These are phyloP conservation scores for Acestrorhynchus altus DNA, from an alignment of 2,797 vertebrate genomes.

Conservation along the genomic window DNA sequence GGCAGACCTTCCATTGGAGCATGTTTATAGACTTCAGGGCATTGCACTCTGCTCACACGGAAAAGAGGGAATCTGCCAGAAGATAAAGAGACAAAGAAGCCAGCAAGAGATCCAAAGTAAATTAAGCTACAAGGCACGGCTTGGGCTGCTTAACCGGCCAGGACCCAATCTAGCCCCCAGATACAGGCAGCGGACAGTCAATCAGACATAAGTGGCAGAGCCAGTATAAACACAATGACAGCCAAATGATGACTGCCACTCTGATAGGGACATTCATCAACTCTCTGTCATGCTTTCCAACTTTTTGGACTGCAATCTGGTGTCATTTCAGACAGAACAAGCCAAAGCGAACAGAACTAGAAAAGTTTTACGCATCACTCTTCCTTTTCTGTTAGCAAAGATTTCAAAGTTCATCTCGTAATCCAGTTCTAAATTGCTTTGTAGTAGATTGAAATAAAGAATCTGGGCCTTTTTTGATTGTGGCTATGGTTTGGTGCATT, in stretches of 20 bases:
- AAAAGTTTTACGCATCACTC: not conserved
- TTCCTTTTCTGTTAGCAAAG: not conserved
- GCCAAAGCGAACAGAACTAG: not conserved
- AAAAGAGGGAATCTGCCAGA: constrained; percentile 2
- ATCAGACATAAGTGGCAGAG: constrained; percentile 19
- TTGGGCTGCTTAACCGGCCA: constrained; percentile 6
- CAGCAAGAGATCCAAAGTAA: constrained; percentile 9
- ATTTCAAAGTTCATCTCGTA: not conserved
- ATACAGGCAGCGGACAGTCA: constrained; percentile 30
- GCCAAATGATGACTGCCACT: constrained; percentile 49
- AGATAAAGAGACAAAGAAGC: not conserved
- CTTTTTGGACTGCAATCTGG: constrained; percentile 40
- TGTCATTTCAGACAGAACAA: constrained; percentile 25
- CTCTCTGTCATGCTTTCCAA: constrained; percentile 29
- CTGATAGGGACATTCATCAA: constrained; percentile 52
- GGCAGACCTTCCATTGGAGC: constrained; percentile 34
- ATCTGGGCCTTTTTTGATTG: no score
- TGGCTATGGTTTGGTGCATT: no score
- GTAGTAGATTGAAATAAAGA: no score
- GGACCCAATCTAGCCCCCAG: constrained; percentile 2
- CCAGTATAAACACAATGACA: constrained; percentile 36
- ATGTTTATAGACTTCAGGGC: constrained; percentile 44
- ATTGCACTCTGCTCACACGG: not conserved
- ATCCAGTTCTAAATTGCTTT: no score
- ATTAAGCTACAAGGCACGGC: constrained; percentile 33